Evolutionary conservation across 2,113 vertebrate species (phyloP), one percentile per base, ranked within the genome.

Genomic region (Cyanoramphus novaezelandiae): DNA sequence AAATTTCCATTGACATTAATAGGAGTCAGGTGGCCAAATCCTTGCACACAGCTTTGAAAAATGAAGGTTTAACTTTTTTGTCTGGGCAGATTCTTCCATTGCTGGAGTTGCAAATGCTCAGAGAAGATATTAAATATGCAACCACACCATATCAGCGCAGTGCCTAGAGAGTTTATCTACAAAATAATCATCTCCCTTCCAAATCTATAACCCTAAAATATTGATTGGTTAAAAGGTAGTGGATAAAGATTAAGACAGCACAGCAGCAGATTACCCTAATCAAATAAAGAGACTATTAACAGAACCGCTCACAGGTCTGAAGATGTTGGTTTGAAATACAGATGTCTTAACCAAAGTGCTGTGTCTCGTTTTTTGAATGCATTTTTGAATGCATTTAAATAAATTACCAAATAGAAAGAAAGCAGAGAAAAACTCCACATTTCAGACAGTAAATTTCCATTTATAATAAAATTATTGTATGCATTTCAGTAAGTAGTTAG

Each of bases 291-390:
- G 37, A 57, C 76, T 94, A 95, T 97, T 97, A 98, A 93, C 92
- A 89, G 92, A 86, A 71, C 91, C 90, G 83, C 82, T 94, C 62
- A 68, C 82, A 74, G 91, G 93, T 96, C 95, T 97, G 95, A 94
- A 90, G 93, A 97, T 91, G 89, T 91, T 97, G 91, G 88, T 93
- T 96, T 98, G 97, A 98, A 98, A 97, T 98, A 97, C 97, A 97
- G 98, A 91, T 97, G 97, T 97, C 96, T 98, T 97, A 97, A 97
- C 89, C 53, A 23, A 97, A 98, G 97, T 97, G 97, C 96, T 97
- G 52, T 91, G 96, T 96, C 97, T 98, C 95, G 91, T 97, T 98
- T 97, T 97, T 96, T 97, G 95, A 98, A 97, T 97, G 97, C 95
- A 93, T 97, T 90, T 94, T 85, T 90, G 93, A 96, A 97, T 95